Evolutionary conservation across 2,797 vertebrate genomes (phyloP).

Genomic region (Mycteria americana): DNA sequence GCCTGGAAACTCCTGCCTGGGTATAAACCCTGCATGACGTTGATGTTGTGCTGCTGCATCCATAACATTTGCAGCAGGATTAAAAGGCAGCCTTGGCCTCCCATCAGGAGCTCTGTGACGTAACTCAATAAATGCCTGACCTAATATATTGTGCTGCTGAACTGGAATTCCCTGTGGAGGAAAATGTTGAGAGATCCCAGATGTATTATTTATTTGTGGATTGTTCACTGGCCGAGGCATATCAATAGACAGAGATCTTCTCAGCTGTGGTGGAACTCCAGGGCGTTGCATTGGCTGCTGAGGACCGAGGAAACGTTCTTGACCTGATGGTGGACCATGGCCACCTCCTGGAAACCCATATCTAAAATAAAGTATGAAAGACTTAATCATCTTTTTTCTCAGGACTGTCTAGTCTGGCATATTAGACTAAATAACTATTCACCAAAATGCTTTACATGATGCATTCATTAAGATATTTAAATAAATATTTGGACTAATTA

Average conservation of each 20-base stretch:
- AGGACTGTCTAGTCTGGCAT: neutral
- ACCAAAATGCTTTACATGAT: neutral
- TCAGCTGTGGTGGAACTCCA: conserved; percentile 86
- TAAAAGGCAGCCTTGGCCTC: conserved; percentile 84
- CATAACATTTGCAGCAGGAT: conserved; percentile 71
- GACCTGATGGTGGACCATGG: conserved; percentile 80
- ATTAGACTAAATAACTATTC: neutral
- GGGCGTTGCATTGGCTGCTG: conserved; percentile 85
- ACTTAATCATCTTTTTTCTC: neutral
- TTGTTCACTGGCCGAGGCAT: conserved; percentile 82
- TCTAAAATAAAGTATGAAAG: conserved; percentile 67
- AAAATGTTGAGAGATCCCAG: conserved; percentile 85
- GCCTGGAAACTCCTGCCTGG: conserved; percentile 82
- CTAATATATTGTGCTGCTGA: conserved; percentile 95
- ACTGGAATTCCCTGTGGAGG: conserved; percentile 84
- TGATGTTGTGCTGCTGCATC: conserved; percentile 78
- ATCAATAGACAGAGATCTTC: conserved; percentile 88
- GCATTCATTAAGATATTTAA: conserved; percentile 32
- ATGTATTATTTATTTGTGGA: conserved; percentile 64
- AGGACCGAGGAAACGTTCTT: conserved; percentile 87
- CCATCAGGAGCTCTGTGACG: conserved; percentile 90
- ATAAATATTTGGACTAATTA: conserved; percentile 54
- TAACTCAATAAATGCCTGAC: conserved; percentile 94
- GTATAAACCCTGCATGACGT: conserved; percentile 78
- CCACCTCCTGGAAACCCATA: conserved; percentile 86